These are phyloP conservation scores for Nasalis larvatus DNA, from an alignment of 2,113 vertebrate genomes.

Conservation along the genomic window DNA sequence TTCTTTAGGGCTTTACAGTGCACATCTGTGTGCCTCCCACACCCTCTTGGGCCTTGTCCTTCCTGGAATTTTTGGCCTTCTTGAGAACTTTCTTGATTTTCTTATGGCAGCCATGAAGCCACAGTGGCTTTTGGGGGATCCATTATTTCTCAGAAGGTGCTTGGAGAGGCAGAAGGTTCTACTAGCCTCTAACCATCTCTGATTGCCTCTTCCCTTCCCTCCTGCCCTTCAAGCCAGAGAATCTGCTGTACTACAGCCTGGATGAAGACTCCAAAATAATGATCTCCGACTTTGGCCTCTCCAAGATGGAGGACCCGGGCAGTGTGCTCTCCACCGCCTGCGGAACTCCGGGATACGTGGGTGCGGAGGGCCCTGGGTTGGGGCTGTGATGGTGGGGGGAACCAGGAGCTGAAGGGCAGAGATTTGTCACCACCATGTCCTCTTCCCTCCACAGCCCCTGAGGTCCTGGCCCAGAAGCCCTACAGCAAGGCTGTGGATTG, in stretches of 20 bases:
- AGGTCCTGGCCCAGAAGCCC: slow-evolving; percentile 97
- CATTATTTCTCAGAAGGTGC: background rate
- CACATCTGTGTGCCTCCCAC: background rate
- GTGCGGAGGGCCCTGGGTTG: slow-evolving; percentile 81
- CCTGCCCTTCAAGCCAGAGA: slow-evolving; percentile 90
- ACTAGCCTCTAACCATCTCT: background rate
- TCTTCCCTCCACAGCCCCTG: slow-evolving; percentile 88
- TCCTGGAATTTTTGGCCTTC: background rate
- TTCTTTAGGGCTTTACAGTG: background rate
- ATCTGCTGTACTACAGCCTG: slow-evolving; percentile 97
- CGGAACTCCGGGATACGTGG: slow-evolving; percentile 96
- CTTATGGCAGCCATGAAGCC: background rate
- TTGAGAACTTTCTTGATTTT: background rate
- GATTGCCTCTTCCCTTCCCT: background rate
- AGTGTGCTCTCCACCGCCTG: slow-evolving; percentile 98
- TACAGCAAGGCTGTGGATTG: slow-evolving; percentile 99
- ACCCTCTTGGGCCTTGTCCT: background rate
- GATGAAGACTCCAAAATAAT: slow-evolving; percentile 99
- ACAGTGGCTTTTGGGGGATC: background rate
- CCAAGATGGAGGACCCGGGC: slow-evolving; percentile 94
- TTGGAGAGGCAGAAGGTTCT: background rate
- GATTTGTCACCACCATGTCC: background rate
- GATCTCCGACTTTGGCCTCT: slow-evolving; percentile 98
- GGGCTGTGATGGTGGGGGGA: background rate
- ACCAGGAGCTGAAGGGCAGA: background rate